Percentiles rank a stretch among this genome's conserved stretches.
phyloP scores from a whole-genome alignment of 2,888 invertebrate species.

The Catocala fraxini region DNA sequence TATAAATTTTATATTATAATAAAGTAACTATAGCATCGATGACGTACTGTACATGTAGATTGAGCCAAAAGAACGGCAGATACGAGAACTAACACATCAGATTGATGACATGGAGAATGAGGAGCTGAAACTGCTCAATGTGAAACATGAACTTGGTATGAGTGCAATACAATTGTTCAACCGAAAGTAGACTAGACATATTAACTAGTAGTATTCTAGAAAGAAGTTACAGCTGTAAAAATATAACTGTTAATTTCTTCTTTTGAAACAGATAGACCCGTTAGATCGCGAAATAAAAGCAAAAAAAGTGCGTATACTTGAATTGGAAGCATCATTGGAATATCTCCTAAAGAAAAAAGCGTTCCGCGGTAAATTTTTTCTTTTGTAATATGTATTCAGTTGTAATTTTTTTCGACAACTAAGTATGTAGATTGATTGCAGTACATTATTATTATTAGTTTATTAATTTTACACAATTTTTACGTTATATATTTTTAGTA shows the following conservation, averaged over 20 bases:
- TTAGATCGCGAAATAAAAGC: slow-evolving; percentile 94
- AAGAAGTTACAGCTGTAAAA: slow-evolving; percentile 82
- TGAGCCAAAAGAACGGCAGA: slow-evolving; percentile 94
- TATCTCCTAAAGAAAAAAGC: slow-evolving; percentile 92
- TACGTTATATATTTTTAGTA: too few relatives aligned
- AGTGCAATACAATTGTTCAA: slow-evolving; percentile 11
- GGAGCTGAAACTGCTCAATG: slow-evolving; percentile 89
- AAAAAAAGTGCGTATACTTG: slow-evolving; percentile 93
- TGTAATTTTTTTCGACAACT: slow-evolving; percentile 80
- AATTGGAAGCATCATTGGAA: slow-evolving; percentile 95
- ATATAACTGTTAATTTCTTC: slow-evolving; percentile 34
- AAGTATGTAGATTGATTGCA: slow-evolving; percentile 17
- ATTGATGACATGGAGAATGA: slow-evolving; percentile 95
- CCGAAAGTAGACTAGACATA: not conserved
- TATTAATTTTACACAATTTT: slow-evolving; percentile 27
- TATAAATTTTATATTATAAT: too few relatives aligned
- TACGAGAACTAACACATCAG: slow-evolving; percentile 93
- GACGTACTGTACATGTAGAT: slow-evolving; percentile 84
- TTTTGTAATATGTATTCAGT: slow-evolving; percentile 61
- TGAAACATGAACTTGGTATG: slow-evolving; percentile 83
- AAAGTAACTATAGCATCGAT: too few relatives aligned
- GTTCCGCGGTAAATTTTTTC: slow-evolving; percentile 81
- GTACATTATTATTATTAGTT: not conserved
- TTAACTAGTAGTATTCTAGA: slow-evolving; percentile 31
- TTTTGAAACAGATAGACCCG: slow-evolving; percentile 91